phyloP scores from a whole-genome alignment of 2,888 invertebrate genomes.

The Keiferia lycopersicella region DNA sequence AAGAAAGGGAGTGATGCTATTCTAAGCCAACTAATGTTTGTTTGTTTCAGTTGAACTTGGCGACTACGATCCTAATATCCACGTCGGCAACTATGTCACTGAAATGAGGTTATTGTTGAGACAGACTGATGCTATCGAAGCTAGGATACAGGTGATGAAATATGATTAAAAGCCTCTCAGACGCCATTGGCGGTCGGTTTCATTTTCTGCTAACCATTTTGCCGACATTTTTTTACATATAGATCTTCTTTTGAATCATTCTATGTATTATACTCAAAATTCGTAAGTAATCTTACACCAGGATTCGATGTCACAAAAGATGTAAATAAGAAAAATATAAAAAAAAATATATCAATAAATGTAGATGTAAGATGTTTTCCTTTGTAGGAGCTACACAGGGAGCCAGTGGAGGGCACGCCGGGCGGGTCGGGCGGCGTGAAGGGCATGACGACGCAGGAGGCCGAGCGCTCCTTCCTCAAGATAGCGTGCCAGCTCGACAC shows the following conservation, averaged over 20 bases:
- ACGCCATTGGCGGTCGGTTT: no score
- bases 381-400: constrained; percentile 67
- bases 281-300: no score
- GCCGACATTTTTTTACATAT: no score
- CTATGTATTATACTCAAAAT: no score
- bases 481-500: constrained; percentile 96
- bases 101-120: constrained; percentile 95
- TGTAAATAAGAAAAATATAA: no score
- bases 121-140: constrained; percentile 95
- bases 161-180: neutral
- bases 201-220: no score
- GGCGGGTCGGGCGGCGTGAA: constrained; percentile 83
- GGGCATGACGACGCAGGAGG: constrained; percentile 92
- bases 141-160: constrained; percentile 88
- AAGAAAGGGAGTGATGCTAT: no score
- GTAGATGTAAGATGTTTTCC: neutral
- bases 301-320: no score
- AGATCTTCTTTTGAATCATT: no score
- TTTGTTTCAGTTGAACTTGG: constrained; percentile 91
- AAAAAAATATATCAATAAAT: no score
- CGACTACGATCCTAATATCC: constrained; percentile 94
- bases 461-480: constrained; percentile 94
- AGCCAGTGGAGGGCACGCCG: constrained; percentile 90
- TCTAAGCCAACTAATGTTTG: neutral
- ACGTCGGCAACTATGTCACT: constrained; percentile 93